Evolutionary conservation across 2,888 invertebrate species (phyloP), one percentile per base, ranked within the genome.

Genomic region (Endotricha flammealis): DNA sequence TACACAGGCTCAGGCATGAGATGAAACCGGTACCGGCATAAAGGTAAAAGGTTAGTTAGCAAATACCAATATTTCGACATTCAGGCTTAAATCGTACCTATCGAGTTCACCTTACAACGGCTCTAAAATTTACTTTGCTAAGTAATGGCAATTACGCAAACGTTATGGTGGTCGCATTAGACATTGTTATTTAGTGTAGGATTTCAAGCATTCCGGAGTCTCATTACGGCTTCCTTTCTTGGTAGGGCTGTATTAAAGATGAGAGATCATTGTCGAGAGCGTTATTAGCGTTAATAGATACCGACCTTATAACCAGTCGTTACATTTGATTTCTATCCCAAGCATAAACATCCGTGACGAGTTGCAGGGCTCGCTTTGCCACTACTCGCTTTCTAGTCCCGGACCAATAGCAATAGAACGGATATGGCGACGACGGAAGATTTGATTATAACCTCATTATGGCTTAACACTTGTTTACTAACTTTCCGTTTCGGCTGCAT

Each of bases 41-140:
- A 68, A 70, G 67, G 71, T 66, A 74, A 77, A 78, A 78, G 75
- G 73, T 77, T 80, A 72, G 58, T 50, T 61, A 62, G 64, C 63
- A 68, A 70, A 67, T 63, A 61, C 59, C 58, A 65, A 67, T 66
- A 66, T 63, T 61, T 64, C 58, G 56, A 50, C 50, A 56, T 29
- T 14, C 52, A 40, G 41, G 29, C 36, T 35, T 35, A 38, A 48
- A 51, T 49, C 32, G 38, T 42, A 42, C 33, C 31, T 14, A n/a
- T 34, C 39, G 33, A 40, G 39, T 48, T 46, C 35, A 44, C 38
- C 35, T 29, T 22, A 23, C 13, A 33, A 22, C 12, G 29, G 28
- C 41, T 29, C 16, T 20, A 25, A 38, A 23, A 11, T 30, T 16
- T 41, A 28, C 32, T 38, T 29, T 9, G 16, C 32, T 30, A 28